These are phyloP conservation scores for Anoncus sp. DNA, from an alignment of 2,888 invertebrate species.

Conservation along the genomic window DNA sequence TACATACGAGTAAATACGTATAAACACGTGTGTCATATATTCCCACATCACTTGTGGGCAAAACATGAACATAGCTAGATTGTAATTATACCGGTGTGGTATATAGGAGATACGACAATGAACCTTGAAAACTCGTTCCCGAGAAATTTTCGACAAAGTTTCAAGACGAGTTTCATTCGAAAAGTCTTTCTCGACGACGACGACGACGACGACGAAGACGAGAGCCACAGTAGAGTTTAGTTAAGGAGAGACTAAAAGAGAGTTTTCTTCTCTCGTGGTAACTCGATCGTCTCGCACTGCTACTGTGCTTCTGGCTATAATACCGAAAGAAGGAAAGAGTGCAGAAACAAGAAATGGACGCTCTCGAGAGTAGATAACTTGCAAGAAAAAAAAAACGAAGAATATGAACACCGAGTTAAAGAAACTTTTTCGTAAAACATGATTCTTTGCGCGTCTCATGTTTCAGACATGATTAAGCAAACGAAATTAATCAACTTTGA, in stretches of 20 bases:
- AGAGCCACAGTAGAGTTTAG: constrained; percentile 43
- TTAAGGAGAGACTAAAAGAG: constrained; percentile 55
- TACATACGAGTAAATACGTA: neutral
- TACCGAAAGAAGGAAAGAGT: constrained; percentile 35
- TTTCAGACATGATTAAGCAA: constrained; percentile 37
- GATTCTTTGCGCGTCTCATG: constrained; percentile 26
- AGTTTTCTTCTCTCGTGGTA: constrained; percentile 59
- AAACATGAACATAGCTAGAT: neutral
- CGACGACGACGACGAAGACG: constrained; percentile 12
- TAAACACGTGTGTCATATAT: neutral
- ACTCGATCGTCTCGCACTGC: constrained; percentile 56
- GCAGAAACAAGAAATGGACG: constrained; percentile 37
- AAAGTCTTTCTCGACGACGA: constrained; percentile 44
- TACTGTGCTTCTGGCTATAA: constrained; percentile 44
- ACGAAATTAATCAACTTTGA: constrained; percentile 42
- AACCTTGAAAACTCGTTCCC: constrained; percentile 58
- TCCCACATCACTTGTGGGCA: neutral
- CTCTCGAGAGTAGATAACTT: constrained; percentile 52
- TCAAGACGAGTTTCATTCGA: constrained; percentile 61
- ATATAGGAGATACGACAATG: constrained; percentile 43
- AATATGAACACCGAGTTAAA: constrained; percentile 26
- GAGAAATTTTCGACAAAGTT: constrained; percentile 60
- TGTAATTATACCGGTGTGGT: neutral
- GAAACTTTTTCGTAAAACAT: constrained; percentile 49
- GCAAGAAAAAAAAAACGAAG: neutral